These are phyloP conservation scores for Lophochroa leadbeateri DNA, from an alignment of 2,113 vertebrate genomes.

Conservation along the genomic window DNA sequence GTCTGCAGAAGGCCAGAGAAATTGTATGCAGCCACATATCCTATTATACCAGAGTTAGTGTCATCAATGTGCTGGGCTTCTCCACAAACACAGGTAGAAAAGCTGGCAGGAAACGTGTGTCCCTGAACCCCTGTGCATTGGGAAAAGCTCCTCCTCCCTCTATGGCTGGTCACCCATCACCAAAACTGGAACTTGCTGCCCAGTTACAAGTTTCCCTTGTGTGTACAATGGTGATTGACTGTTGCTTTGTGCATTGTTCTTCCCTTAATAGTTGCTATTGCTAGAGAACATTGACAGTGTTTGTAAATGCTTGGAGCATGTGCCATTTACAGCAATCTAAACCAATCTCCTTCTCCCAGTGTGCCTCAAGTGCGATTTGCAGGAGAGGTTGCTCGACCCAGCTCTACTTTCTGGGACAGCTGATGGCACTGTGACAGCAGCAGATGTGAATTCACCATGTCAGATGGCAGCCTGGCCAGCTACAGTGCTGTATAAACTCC, in stretches of 20 bases:
- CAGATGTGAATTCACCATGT: conserved; percentile 70
- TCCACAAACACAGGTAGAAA: neutral
- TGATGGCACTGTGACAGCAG: conserved; percentile 70
- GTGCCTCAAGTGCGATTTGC: conserved; percentile 91
- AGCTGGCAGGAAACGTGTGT: neutral
- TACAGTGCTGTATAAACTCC: conserved; percentile 68
- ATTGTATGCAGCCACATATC: neutral
- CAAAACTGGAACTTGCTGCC: neutral
- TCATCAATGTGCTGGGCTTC: neutral
- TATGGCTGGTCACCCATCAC: neutral
- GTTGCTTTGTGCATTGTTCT: neutral
- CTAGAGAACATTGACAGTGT: neutral
- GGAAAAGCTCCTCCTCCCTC: neutral
- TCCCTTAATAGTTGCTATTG: neutral
- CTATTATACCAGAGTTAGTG: neutral
- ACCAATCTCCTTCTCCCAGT: conserved; percentile 66
- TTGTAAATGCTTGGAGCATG: neutral
- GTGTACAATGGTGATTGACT: neutral
- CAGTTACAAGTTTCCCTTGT: neutral
- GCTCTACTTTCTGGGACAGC: conserved; percentile 76
- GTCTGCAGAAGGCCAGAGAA: neutral
- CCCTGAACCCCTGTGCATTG: neutral
- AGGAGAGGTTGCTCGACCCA: conserved; percentile 89
- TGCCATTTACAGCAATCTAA: neutral
- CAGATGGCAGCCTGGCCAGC: conserved; percentile 75